Evolutionary conservation across 37 sponge, comb jelly and placozoan genomes (phyloP), one percentile per base, ranked within the genome.

Genomic region (Agelas oroides): DNA sequence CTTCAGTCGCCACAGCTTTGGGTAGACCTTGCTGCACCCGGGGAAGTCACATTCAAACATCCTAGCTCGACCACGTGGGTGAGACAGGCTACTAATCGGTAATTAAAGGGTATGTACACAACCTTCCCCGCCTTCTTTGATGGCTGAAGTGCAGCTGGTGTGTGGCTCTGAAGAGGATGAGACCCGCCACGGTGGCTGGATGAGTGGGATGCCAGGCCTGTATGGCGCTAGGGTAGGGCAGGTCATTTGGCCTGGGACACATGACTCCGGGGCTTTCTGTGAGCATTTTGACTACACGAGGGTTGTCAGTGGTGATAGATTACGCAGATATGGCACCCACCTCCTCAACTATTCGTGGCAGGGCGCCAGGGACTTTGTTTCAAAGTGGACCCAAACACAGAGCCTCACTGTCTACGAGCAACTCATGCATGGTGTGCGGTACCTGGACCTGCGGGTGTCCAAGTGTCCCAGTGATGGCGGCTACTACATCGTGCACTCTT

Each of bases 1-100:
- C 59, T 90, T 78, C 19, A 90, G 63, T 23, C 91, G 38, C 86
- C 91, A 85, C 18, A 76, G 81, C 70, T 90, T 90, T 1, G 79
- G 85, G 59, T 67, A 90, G 13, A 23, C 32, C 25, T 41, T 65
- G 65, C 24, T 55, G 61, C 91, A 90, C 37, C 86, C 91, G 32
- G 91, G 81, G 57, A 77, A 90, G 25, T 79, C 81, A 68, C 91
- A 90, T 12, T 60, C 78, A 59, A 58, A 35, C 73, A 71, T 64
- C 32, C 46, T 8, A 46, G 8, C 46, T 8, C 6, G 46, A 8
- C 46, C 46, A 46, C 46, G 46, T 46, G 46, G 46, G 46, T 3
- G 6, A 8, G 8, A 46, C 46, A 3, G 46, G 46, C 3, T 46
- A 46, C 46, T 12, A 46, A 8, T 46, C 8, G 8, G 3, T 46